A percentile compares a stretch with the other conserved stretches of the same genome.
Conservation (phyloP, 2,888 invertebrate genomes). For the Byasa hedistus region DNA sequence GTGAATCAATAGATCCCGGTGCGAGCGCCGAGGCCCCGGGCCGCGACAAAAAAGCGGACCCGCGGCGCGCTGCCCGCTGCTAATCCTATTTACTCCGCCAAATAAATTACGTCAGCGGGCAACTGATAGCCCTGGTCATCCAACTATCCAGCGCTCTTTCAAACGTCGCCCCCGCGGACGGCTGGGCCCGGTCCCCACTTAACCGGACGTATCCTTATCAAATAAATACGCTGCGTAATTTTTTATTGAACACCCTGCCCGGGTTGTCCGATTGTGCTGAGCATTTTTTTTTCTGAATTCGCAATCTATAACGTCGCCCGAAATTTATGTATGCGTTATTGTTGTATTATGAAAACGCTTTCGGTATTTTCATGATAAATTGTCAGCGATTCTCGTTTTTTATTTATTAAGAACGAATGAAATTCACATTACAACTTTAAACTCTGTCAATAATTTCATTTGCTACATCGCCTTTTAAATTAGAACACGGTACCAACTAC, state of each 20-base stretch:
- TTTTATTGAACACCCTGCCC: conserved; percentile 2
- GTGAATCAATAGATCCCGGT: conserved; percentile 15
- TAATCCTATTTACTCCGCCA: conserved; percentile 73
- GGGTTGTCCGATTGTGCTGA: conserved; percentile 1
- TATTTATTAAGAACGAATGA: too few species aligned
- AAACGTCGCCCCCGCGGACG: conserved; percentile 2
- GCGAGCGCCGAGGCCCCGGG: conserved; percentile 2
- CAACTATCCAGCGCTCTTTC: conserved; percentile 11
- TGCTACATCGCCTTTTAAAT: too few species aligned
- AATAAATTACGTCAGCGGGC: conserved; percentile 67
- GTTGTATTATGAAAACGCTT: too few species aligned
- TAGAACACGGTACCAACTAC: too few species aligned
- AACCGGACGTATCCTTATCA: conserved; percentile 2
- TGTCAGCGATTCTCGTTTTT: too few species aligned
- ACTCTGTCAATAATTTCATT: too few species aligned
- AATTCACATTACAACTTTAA: too few species aligned
- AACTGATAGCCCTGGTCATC: conserved; percentile 43
- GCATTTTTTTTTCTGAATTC: not conserved
- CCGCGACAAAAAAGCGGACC: conserved; percentile 3
- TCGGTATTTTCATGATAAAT: too few species aligned
- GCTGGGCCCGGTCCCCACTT: conserved; percentile 1
- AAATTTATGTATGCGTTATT: too few species aligned
- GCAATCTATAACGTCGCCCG: not conserved
- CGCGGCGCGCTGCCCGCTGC: too few species aligned
- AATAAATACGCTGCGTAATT: conserved; percentile 12